Base-by-base conservation (phyloP, 2,888 invertebrate species). In the Himalopsyche anomala region DNA sequence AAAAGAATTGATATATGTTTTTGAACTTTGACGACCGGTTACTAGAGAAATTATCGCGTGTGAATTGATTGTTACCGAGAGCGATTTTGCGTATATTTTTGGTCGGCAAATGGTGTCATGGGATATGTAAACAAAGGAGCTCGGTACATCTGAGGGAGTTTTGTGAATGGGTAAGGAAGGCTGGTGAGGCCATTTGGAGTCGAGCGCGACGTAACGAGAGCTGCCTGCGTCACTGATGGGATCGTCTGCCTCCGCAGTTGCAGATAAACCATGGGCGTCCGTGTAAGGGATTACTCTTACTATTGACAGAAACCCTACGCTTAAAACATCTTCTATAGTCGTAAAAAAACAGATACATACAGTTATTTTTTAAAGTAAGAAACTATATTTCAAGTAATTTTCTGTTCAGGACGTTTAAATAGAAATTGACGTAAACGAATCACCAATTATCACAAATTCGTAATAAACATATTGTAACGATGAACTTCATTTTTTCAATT, bases 181-280 rank as follows among this genome's bases (percentile, higher is more conserved):
- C 84, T 86, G 86, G 79, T 81, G 82, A 85, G 89, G 89, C 8
- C 69, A 38, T 62, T 42, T 40, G 40, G 83, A 40, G 45, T n/a
- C 38, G 51, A 38, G 19, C 45, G 38, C 62, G 82, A 74, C 80
- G 69, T 74, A 74, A 74, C 74, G 74, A 74, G 74, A 74, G 81
- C 82, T 80, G 80, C 74, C 84, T 79, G 84, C 51, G 81, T 80
- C 80, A 84, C 80, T 89, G 89, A 88, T 89, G 88, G 89, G 87
- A 88, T 89, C 88, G 87, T 87, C 89, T 87, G 87, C 85, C 88
- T 87, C 89, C 88, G 89, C 89, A 89, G 89, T 89, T 89, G 88
- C 88, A 85, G 85, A 87, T 87, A 82, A 82, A 80, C 80, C 51
- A 28, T 38, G 88, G 89, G 89, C 87, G 89, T 84, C 88, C 89